phyloP scores from a whole-genome alignment of 2,888 invertebrate species.

The Yponomeuta cagnagella region DNA sequence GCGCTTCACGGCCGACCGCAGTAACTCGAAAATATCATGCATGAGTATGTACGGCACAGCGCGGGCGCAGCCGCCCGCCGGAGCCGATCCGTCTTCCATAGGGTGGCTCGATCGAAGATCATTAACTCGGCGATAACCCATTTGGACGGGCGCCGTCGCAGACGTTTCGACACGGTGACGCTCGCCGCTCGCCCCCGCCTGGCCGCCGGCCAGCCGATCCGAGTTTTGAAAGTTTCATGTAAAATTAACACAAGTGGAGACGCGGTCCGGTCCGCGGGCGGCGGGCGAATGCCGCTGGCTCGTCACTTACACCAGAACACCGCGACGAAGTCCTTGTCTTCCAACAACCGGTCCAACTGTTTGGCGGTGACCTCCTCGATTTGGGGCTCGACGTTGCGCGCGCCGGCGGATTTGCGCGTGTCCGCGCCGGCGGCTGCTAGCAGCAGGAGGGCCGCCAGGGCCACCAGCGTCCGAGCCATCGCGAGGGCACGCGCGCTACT shows the following conservation, averaged over 20 bases:
- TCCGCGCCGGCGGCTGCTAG: conserved; percentile 64
- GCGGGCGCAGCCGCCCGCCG: conserved; percentile 26
- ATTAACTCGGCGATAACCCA: conserved; percentile 65
- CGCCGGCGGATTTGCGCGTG: conserved; percentile 40
- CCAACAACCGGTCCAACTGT: conserved; percentile 91
- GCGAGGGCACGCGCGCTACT: conserved; percentile 70
- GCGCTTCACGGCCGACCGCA: background rate
- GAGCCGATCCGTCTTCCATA: conserved; percentile 32
- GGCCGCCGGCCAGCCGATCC: conserved; percentile 40
- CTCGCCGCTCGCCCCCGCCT: conserved; percentile 43
- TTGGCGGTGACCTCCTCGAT: conserved; percentile 96
- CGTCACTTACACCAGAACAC: conserved; percentile 96
- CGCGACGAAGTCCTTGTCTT: conserved; percentile 95
- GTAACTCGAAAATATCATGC: conserved; percentile 56
- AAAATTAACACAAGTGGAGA: conserved; percentile 34
- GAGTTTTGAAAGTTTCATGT: conserved; percentile 30
- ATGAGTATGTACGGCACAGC: conserved; percentile 9
- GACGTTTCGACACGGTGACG: conserved; percentile 52
- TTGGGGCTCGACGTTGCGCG: conserved; percentile 79
- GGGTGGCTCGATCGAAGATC: conserved; percentile 54
- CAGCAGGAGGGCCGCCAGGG: conserved; percentile 70
- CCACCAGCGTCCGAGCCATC: conserved; percentile 73
- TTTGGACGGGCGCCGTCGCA: conserved; percentile 59
- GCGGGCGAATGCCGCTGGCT: conserved; percentile 33
- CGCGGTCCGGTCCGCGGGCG: conserved; percentile 39